Percentiles rank a stretch among this genome's conserved stretches.
Evolutionary conservation across 2,888 invertebrate genomes (phyloP).

Genomic region (Melolontha melolontha): DNA sequence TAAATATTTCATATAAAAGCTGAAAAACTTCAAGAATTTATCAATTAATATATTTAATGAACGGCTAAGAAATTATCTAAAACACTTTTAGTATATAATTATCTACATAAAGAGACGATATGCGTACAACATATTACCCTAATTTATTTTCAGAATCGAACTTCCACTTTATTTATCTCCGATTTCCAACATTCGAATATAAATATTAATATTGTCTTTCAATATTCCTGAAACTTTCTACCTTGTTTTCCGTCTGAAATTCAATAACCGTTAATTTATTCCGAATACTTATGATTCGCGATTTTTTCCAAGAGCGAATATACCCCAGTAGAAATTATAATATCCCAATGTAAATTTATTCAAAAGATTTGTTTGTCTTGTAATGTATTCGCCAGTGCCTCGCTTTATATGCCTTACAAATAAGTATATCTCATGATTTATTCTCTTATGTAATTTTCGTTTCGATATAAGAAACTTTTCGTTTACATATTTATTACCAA

Average conservation of each 20-base stretch:
- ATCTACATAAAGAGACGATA: too few relatives aligned
- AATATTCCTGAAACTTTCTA: neutral
- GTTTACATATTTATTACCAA: neutral
- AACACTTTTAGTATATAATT: too few relatives aligned
- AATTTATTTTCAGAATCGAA: too few relatives aligned
- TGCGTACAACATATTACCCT: too few relatives aligned
- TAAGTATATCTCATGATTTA: constrained; percentile 2
- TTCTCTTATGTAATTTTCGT: neutral
- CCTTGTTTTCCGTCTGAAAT: neutral
- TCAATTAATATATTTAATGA: too few relatives aligned
- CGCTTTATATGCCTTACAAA: neutral
- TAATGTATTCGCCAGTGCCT: neutral
- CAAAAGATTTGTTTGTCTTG: constrained; percentile 3
- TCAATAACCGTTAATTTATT: constrained; percentile 3
- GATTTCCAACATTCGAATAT: neutral
- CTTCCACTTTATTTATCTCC: too few relatives aligned
- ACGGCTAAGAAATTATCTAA: too few relatives aligned
- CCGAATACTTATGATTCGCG: neutral
- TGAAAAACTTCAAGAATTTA: too few relatives aligned
- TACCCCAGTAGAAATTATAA: neutral
- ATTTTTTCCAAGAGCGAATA: neutral
- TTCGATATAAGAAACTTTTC: neutral
- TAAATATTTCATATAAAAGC: too few relatives aligned
- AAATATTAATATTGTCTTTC: neutral
- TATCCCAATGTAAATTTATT: constrained; percentile 9